These are phyloP conservation scores for Bembecia ichneumoniformis DNA, from an alignment of 2,888 invertebrate genomes.

Conservation along the genomic window DNA sequence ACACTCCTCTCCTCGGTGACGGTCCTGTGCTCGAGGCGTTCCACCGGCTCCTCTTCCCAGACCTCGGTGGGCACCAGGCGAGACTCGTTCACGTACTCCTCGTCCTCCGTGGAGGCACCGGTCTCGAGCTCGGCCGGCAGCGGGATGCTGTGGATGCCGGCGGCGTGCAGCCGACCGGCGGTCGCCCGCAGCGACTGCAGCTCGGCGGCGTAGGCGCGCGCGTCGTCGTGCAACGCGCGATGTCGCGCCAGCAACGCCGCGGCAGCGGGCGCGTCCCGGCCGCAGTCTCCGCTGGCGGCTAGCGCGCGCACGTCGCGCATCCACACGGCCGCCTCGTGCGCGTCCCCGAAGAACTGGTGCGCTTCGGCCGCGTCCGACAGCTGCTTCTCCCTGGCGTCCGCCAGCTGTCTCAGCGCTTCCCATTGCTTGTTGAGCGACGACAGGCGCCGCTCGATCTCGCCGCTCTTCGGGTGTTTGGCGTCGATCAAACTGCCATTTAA, in stretches of 20 bases:
- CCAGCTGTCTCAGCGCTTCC: slow-evolving; percentile 89
- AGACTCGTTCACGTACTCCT: slow-evolving; percentile 84
- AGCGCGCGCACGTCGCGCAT: slow-evolving; percentile 95
- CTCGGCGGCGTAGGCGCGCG: slow-evolving; percentile 90
- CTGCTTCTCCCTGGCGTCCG: slow-evolving; percentile 59
- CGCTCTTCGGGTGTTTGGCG: slow-evolving; percentile 85
- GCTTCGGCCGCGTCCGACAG: slow-evolving; percentile 87
- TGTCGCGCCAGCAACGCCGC: slow-evolving; percentile 90
- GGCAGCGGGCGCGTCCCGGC: slow-evolving; percentile 92
- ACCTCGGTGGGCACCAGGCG: slow-evolving; percentile 91
- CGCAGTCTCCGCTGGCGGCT: slow-evolving; percentile 90
- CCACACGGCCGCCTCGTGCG: slow-evolving; percentile 98
- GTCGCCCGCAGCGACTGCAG: slow-evolving; percentile 85
- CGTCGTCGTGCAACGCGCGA: slow-evolving; percentile 87
- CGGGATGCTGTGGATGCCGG: slow-evolving; percentile 75
- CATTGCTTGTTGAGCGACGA: slow-evolving; percentile 87
- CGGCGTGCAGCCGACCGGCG: slow-evolving; percentile 81
- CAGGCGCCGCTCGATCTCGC: slow-evolving; percentile 86
- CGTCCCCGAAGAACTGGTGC: slow-evolving; percentile 95
- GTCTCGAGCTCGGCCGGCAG: slow-evolving; percentile 76
- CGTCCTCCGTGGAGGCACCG: slow-evolving; percentile 69
- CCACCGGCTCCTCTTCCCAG: slow-evolving; percentile 92
- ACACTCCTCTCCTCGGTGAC: slow-evolving; percentile 89
- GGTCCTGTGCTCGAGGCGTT: slow-evolving; percentile 87
- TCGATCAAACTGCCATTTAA: slow-evolving; percentile 74